Conservation (phyloP, 2,797 vertebrate genomes). For the Sebastes reedi region DNA sequence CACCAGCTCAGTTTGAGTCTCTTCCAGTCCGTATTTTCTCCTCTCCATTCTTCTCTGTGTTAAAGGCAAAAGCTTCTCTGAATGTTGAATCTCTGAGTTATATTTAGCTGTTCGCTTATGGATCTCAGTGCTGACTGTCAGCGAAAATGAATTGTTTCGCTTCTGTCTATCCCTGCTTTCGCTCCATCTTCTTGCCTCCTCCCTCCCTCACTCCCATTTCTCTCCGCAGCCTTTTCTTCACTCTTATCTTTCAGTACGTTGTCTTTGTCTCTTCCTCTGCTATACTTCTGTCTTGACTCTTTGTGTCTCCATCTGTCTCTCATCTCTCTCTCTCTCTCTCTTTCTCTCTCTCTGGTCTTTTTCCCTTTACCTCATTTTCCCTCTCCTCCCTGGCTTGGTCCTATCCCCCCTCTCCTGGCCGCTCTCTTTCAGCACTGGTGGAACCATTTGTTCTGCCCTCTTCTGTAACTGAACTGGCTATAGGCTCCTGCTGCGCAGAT, state of each 20-base stretch:
- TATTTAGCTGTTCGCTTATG: constrained; percentile 80
- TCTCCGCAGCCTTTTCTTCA: constrained; percentile 60
- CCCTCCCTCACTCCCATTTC: constrained; percentile 56
- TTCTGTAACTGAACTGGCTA: constrained; percentile 71
- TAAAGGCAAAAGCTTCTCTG: constrained; percentile 56
- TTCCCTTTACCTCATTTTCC: constrained; percentile 49
- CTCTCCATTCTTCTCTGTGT: constrained; percentile 44
- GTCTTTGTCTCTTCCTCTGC: constrained; percentile 47
- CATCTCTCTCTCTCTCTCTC: constrained; percentile 29
- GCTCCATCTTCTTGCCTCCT: constrained; percentile 66
- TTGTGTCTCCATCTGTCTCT: constrained; percentile 57
- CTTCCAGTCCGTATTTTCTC: constrained; percentile 48
- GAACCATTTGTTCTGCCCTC: constrained; percentile 77
- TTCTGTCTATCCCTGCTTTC: constrained; percentile 73
- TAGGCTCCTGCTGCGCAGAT: constrained; percentile 69
- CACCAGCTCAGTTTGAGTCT: constrained; percentile 28
- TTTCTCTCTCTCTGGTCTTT: constrained; percentile 27
- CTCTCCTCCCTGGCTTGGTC: constrained; percentile 29
- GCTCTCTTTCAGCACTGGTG: constrained; percentile 50
- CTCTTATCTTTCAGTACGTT: constrained; percentile 64
- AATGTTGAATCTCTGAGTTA: constrained; percentile 76
- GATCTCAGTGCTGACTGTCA: constrained; percentile 80
- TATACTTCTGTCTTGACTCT: constrained; percentile 34
- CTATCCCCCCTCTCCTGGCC: constrained; percentile 27
- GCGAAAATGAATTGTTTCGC: constrained; percentile 80